Evolutionary conservation across 2,797 vertebrate genomes (phyloP), one percentile per base, ranked within the genome.

Genomic region (Bradypodion pumilum): DNA sequence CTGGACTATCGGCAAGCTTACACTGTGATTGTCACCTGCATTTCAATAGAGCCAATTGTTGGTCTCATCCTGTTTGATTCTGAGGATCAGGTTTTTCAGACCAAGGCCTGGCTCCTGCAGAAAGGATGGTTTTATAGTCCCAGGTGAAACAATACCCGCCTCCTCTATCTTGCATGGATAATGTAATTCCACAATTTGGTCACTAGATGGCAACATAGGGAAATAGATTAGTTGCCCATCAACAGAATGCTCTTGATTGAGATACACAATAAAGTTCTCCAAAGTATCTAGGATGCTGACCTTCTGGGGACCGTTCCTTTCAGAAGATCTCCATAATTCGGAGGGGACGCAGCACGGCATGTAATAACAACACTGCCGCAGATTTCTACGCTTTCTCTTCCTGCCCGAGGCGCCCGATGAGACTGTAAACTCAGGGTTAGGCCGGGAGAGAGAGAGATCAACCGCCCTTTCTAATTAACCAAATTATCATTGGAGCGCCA

Each of bases 381-480:
- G 52, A 2, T 91, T 90, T 89, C 79, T 63, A 91, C 89, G 89
- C 85, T 78, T 88, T 81, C 85, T 86, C 81, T 84, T 90, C 86
- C 88, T 82, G 86, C 84, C 88, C 85, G 77, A 82, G 73, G 91
- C 91, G 92, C 90, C 86, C 87, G 75, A 88, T 42, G 63, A 89
- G 89, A 63, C 82, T 85, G 86, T 79, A 90, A 90, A 89, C 79
- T 74, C 77, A 91, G 86, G 84, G 89, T 74, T 76, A 89, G 25
- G 89, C 86, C 89, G 91, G 89, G 90, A 85, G 91, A 89, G 89
- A 90, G 85, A 91, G 89, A 87, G 13, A 63, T 35, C 80, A 46
- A 86, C 89, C 89, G 89, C 79, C 0, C 49, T 81, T 87, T 91
- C 87, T 90, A 92, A 93, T 93, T 91, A 94, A 89, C 89, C 82